Conservation (phyloP, 2,797 vertebrate genomes). For the Phrynocephalus guinanensis region DNA sequence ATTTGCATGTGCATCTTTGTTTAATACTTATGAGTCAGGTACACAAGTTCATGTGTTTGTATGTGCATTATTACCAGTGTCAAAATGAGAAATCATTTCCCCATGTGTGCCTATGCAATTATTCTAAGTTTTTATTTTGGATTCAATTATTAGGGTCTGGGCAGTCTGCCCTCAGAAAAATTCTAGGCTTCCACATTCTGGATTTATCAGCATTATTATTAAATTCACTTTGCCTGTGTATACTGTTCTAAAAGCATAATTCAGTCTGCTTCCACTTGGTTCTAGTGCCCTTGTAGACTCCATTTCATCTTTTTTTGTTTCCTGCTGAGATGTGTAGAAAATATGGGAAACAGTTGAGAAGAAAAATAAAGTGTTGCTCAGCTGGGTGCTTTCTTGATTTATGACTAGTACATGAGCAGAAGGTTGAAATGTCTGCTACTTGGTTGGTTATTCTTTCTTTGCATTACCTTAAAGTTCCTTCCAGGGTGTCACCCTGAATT, state of each 20-base stretch:
- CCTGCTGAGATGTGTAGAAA: conserved; percentile 28
- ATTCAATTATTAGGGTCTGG: neutral
- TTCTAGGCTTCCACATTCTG: neutral
- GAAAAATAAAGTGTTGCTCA: conserved; percentile 22
- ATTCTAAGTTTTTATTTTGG: neutral
- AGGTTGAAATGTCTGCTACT: neutral
- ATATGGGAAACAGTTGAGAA: conserved; percentile 14
- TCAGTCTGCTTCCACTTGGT: neutral
- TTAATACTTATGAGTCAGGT: neutral
- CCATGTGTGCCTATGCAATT: neutral
- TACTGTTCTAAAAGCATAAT: conserved; percentile 20
- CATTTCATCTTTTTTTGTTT: conserved; percentile 28
- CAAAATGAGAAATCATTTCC: neutral
- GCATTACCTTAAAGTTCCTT: neutral
- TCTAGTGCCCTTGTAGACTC: neutral
- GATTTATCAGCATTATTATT: conserved; percentile 1
- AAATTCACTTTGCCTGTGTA: conserved; percentile 10
- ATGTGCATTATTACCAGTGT: neutral
- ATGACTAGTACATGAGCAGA: neutral
- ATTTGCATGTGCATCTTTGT: neutral
- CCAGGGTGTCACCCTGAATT: too few relatives aligned
- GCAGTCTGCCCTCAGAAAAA: neutral
- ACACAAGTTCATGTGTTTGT: neutral
- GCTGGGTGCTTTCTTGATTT: conserved; percentile 17
- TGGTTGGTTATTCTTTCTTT: conserved; percentile 23